These are phyloP conservation scores for Philopotamus ludificatus DNA, from an alignment of 1,140 invertebrate genomes.

Conservation along the genomic window DNA sequence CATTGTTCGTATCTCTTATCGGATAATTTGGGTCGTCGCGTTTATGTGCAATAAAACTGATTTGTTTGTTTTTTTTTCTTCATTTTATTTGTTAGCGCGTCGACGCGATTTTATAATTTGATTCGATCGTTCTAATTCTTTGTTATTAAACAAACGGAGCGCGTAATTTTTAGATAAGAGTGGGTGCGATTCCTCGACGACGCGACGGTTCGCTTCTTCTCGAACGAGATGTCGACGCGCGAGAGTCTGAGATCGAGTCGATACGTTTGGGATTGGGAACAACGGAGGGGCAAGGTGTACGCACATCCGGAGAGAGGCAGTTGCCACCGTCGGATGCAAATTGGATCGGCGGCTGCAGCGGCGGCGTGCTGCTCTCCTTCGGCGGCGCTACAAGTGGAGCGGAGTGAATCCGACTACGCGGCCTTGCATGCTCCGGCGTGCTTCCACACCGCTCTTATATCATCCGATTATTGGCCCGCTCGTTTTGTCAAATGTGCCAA, in stretches of 20 bases:
- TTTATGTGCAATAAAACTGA: background rate
- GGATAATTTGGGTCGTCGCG: background rate
- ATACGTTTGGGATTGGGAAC: background rate
- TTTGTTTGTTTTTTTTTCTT: too few species aligned
- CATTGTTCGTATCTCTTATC: background rate
- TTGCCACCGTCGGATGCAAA: background rate
- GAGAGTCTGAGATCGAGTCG: too few species aligned
- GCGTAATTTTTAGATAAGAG: too few species aligned
- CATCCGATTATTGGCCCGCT: conserved; percentile 9
- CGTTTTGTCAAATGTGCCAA: conserved; percentile 2
- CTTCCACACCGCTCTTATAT: conserved; percentile 20
- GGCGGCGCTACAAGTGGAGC: conserved; percentile 16
- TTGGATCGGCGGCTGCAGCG: background rate
- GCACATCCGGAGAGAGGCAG: too few species aligned
- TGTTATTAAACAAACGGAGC: too few species aligned
- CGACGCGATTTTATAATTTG: too few species aligned
- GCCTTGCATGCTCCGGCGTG: conserved; percentile 21
- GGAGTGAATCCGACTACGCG: conserved; percentile 16
- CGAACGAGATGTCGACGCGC: too few species aligned
- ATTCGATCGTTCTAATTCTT: too few species aligned
- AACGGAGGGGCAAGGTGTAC: background rate
- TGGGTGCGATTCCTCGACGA: too few species aligned
- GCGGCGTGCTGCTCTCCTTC: background rate
- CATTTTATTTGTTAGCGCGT: too few species aligned
- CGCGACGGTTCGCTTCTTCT: too few species aligned